phyloP scores from a whole-genome alignment of 92 coral and sea anemone species.

The Bergia puertoricense region DNA sequence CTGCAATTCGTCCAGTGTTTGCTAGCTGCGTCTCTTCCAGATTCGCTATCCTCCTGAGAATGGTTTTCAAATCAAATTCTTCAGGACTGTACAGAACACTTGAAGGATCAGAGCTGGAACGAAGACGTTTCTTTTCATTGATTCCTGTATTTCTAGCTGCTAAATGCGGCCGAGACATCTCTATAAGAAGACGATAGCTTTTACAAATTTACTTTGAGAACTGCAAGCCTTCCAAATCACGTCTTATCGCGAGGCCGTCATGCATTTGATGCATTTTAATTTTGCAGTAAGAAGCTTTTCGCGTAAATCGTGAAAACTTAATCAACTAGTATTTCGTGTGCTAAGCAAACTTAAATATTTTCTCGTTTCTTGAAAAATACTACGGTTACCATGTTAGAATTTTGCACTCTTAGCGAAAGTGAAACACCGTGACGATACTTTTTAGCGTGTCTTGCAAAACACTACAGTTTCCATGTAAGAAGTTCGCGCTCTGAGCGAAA shows the following conservation, averaged over 20 bases:
- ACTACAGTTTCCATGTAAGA: no score
- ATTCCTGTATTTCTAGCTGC: neutral
- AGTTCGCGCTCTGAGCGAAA: no score
- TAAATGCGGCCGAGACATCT: neutral
- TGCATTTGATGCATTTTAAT: no score
- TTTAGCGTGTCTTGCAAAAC: no score
- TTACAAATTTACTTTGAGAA: neutral
- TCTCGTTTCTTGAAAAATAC: no score
- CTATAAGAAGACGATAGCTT: neutral
- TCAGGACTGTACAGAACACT: neutral
- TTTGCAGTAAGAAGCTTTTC: no score
- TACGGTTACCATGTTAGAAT: no score
- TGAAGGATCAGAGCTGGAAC: conserved; percentile 12
- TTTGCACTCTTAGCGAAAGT: no score
- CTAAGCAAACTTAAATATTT: no score
- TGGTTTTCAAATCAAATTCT: conserved; percentile 2
- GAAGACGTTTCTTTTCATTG: conserved; percentile 15
- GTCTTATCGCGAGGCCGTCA: neutral
- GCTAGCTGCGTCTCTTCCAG: conserved; percentile 16
- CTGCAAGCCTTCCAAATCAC: neutral
- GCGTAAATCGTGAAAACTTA: no score
- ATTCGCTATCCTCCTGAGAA: conserved; percentile 2
- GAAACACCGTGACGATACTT: no score
- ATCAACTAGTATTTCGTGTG: no score
- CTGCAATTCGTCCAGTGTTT: conserved; percentile 2